Evolutionary conservation across 53 echinoderm and acorn worm species (phyloP), one percentile per base, ranked within the genome.

Genomic region (Holothuria leucospilota): DNA sequence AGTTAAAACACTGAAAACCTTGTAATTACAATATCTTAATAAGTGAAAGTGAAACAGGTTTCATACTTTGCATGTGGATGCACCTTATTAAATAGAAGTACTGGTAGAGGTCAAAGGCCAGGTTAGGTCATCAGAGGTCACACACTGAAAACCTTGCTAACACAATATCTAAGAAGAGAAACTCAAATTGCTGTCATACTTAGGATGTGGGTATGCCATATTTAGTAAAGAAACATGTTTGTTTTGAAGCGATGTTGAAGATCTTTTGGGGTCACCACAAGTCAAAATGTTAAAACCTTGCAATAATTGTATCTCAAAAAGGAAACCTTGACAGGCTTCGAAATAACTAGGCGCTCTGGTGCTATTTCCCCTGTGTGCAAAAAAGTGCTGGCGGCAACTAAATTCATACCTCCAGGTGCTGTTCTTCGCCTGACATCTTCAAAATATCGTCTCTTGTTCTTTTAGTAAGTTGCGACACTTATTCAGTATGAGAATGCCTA

Each of bases 21-120:
- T 9, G 69, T 9, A 68, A 34, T 34, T 34, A 34, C 34, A 34
- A 66, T 27, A 13, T 66, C 29, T 66, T 13, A 27, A 66, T 27
- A 27, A 20, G 23, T 26, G n/a, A 66, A 66, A 29, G 67, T 66
- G 13, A n/a, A n/a, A 66, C 5, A 10, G 38, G n/a, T 25, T 68
- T 68, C 68, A 68, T 68, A 10, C 27, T 68, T 68, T 18, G 46
- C 6, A 46, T 46, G 46, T 46, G 46, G 46, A 46, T 46, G 46
- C 46, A 0, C 11, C 6, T 9, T 46, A 46, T 8, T 46, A 8
- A 5, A 11, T 9, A 46, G 46, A 46, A 9, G 46, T 8, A 4
- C 46, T 68, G 28, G 69, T 29, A 12, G 69, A 68, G 24, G 69
- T 68, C 69, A 68, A 29, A 68, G 69, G 30, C 29, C 69, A 68